Evolutionary conservation across 2,888 invertebrate species (phyloP).

Genomic region (Choreutis nemorana): DNA sequence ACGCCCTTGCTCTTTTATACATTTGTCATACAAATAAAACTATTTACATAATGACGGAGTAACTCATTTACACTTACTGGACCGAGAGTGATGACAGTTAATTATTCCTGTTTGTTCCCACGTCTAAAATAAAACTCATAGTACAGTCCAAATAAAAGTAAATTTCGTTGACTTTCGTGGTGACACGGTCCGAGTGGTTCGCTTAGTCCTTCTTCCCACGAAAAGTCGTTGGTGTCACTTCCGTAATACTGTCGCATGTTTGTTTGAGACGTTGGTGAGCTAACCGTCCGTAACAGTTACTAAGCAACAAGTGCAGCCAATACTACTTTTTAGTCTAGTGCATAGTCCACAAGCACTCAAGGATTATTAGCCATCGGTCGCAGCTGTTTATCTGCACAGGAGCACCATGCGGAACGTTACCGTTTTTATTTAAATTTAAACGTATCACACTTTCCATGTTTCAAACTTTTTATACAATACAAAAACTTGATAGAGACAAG

Average conservation of each 20-base stretch:
- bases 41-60: conserved; percentile 43
- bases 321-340: background rate
- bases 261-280: background rate
- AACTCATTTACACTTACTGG: conserved; percentile 9
- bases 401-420: conserved; percentile 54
- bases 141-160: too few relatives aligned
- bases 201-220: conserved; percentile 34
- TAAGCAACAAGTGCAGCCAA: too few relatives aligned
- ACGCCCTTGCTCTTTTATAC: conserved; percentile 28
- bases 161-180: too few relatives aligned
- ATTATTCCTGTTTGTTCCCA: conserved; percentile 11
- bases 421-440: conserved; percentile 56
- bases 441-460: conserved; percentile 16
- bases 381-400: conserved; percentile 34
- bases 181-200: too few relatives aligned
- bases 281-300: conserved; percentile 7
- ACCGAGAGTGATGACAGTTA: conserved; percentile 7
- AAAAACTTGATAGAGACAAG: too few relatives aligned
- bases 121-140: too few relatives aligned
- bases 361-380: conserved; percentile 9
- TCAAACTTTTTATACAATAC: conserved; percentile 16
- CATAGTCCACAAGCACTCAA: background rate
- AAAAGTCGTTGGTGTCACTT: conserved; percentile 30
- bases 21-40: too few relatives aligned
- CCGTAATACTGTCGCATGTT: conserved; percentile 19